These are phyloP conservation scores for Amniataba percoides DNA, from an alignment of 2,797 vertebrate genomes.

Conservation along the genomic window DNA sequence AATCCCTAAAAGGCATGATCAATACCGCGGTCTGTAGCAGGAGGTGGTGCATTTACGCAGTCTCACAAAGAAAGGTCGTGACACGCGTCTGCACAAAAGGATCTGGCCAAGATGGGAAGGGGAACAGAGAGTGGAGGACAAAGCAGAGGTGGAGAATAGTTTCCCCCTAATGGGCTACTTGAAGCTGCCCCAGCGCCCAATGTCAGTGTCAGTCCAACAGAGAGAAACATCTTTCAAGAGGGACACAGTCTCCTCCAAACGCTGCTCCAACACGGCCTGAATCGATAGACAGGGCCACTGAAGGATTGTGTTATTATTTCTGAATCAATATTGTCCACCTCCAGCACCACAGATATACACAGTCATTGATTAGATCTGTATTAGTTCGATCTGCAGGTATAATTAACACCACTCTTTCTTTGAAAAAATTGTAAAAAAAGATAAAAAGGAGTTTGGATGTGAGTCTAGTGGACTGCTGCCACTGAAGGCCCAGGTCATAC, in stretches of 20 bases:
- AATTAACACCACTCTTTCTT: neutral
- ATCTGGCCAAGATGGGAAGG: conserved; percentile 49
- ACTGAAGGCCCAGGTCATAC: neutral
- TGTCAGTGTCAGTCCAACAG: conserved; percentile 34
- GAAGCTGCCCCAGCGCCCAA: conserved; percentile 84
- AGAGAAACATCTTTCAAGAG: conserved; percentile 19
- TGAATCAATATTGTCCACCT: conserved; percentile 8
- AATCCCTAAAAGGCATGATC: conserved; percentile 45
- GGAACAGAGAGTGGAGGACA: conserved; percentile 39
- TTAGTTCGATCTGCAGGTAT: neutral
- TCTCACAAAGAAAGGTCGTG: conserved; percentile 56
- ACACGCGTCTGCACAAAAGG: conserved; percentile 40
- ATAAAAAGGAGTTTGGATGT: neutral
- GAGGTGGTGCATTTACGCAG: conserved; percentile 50
- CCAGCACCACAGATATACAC: neutral
- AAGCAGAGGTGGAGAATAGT: conserved; percentile 75
- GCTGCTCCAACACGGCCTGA: conserved; percentile 11
- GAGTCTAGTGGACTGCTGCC: neutral
- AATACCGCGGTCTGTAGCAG: conserved; percentile 25
- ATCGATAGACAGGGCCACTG: neutral
- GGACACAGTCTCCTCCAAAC: conserved; percentile 27
- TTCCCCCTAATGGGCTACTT: conserved; percentile 90
- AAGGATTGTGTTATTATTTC: conserved; percentile 10
- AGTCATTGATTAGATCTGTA: neutral
- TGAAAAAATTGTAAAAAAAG: neutral